Conservation (phyloP, 1,140 invertebrate genomes). For the Bombus breviceps region DNA sequence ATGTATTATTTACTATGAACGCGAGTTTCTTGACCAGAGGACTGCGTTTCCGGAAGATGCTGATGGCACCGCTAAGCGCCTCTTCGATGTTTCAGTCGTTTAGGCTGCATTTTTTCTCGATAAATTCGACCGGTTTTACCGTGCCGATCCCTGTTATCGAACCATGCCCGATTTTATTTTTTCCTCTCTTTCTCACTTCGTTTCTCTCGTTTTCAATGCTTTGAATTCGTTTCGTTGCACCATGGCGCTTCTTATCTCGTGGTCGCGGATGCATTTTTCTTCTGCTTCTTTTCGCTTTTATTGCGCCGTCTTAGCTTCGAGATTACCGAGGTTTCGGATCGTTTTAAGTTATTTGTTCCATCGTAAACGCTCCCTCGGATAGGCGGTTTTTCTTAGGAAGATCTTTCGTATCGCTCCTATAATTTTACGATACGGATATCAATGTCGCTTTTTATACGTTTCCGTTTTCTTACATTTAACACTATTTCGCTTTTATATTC, state of each 20-base stretch:
- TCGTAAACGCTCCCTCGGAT: neutral
- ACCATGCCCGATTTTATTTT: neutral
- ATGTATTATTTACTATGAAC: slow-evolving; percentile 5
- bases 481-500: neutral
- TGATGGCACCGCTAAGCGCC: slow-evolving; percentile 1
- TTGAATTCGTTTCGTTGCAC: neutral
- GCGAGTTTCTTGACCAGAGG: neutral
- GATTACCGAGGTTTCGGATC: slow-evolving; percentile 19
- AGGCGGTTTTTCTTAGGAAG: neutral
- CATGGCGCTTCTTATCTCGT: slow-evolving; percentile 1
- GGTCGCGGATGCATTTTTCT: slow-evolving; percentile 15
- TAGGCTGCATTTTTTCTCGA: neutral
- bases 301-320: slow-evolving; percentile 1
- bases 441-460: neutral
- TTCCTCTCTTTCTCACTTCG: neutral
- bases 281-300: neutral
- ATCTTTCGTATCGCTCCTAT: neutral
- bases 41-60: slow-evolving; percentile 34
- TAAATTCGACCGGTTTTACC: slow-evolving; percentile 17
- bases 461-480: neutral
- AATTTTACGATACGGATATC: slow-evolving; percentile 10
- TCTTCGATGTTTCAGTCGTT: neutral
- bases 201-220: neutral
- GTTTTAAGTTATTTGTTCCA: neutral
- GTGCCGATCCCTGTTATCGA: neutral